Conservation (phyloP, 2,113 vertebrate species). For the Microtus richardsoni region DNA sequence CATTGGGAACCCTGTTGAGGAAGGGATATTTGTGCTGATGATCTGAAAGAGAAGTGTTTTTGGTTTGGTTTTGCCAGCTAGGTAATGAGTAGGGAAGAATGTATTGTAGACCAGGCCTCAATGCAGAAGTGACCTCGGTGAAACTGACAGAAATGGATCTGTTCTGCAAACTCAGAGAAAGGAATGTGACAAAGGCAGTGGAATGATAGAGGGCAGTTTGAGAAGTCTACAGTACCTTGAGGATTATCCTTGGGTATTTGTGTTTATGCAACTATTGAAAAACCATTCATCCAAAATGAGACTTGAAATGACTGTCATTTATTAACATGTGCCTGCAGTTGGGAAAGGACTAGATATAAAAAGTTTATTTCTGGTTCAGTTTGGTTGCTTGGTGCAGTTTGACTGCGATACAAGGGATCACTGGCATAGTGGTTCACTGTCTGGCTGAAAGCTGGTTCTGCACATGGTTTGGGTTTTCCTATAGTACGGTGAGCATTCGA, state of each 20-base stretch:
- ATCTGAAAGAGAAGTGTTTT: background rate
- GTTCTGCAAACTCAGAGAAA: background rate
- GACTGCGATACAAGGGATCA: background rate
- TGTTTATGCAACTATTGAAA: background rate
- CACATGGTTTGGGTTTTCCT: background rate
- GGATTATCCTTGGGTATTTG: background rate
- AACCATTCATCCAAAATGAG: background rate
- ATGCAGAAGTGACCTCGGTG: background rate
- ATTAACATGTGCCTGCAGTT: background rate
- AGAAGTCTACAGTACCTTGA: background rate
- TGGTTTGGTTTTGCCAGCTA: background rate
- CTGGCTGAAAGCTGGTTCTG: background rate
- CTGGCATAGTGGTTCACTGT: background rate
- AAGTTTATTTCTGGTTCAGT: background rate
- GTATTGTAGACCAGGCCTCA: background rate
- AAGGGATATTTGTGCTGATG: background rate
- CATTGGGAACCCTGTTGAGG: background rate
- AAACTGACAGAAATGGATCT: background rate
- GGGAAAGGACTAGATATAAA: background rate
- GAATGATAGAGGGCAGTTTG: background rate
- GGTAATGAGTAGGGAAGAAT: background rate
- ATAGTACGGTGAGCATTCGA: background rate
- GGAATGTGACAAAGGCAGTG: background rate
- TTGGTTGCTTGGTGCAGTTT: background rate
- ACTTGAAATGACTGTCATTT: background rate